Evolutionary conservation across 2,797 vertebrate species (phyloP), one percentile per base, ranked within the genome.

Genomic region (Spondyliosoma cantharus): DNA sequence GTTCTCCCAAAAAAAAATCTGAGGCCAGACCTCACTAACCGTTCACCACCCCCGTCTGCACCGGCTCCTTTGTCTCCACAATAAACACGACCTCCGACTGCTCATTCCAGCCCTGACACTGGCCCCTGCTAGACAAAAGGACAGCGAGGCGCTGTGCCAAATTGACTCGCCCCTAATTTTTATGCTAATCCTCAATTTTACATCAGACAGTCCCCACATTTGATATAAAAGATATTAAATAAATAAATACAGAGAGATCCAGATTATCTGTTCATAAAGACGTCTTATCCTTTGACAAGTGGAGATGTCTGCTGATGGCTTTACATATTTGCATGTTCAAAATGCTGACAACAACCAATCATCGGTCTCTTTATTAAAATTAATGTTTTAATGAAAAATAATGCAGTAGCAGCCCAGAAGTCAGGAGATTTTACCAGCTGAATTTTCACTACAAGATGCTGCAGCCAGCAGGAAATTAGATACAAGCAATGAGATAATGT

Each of bases 201-300:
- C 58, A 89, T 89, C 89, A 91, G 88, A 76, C 80, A 43, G 78
- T 82, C 82, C 78, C 69, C 74, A 79, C 69, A 46, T 90, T 90
- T 91, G 83, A 90, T 87, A 90, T 90, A 85, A 91, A 91, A 90
- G 83, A 93, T 83, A 90, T 86, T 86, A 93, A 89, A 88, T 89
- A 89, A 82, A 90, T 84, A 90, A 92, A 89, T 49, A 83, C 85
- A 78, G 65, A 63, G 79, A 81, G 66, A 50, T 70, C 77, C 76
- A 66, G 87, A 90, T 93, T 88, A 93, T 93, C 92, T 91, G 83
- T 65, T 73, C 80, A 87, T 91, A 89, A 90, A 90, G 86, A 92
- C 59, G 80, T 87, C 89, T 93, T 88, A 93, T 92, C 89, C 69
- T 60, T 56, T 75, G 81, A 90, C 86, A 87, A 88, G 87, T 84